Evolutionary conservation across 2,888 invertebrate genomes (phyloP).

Genomic region (Metellina segmentata): DNA sequence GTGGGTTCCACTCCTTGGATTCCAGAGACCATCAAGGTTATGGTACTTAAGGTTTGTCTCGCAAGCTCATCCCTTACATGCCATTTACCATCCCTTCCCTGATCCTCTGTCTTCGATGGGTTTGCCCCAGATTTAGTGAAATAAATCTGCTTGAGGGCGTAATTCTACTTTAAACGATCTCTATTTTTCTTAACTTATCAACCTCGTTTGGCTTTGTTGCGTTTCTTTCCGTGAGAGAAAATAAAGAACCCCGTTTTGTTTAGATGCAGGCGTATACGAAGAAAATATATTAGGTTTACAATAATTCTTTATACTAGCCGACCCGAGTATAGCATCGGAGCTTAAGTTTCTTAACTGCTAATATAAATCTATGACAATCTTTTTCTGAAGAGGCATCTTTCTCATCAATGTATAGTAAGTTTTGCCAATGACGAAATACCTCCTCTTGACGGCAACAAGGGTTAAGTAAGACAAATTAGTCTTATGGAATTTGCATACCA

Average conservation of each 20-base stretch:
- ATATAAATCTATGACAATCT: no score
- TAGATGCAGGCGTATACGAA: not conserved
- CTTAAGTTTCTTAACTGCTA: no score
- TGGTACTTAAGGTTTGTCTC: not conserved
- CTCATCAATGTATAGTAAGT: no score
- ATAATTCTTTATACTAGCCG: not conserved
- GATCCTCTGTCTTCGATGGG: not conserved
- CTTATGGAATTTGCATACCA: no score
- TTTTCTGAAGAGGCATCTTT: no score
- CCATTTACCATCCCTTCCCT: not conserved
- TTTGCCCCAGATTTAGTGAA: not conserved
- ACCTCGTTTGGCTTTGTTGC: not conserved
- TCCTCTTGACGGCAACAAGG: no score
- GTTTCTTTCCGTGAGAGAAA: not conserved
- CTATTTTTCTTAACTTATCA: not conserved
- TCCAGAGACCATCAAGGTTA: not conserved
- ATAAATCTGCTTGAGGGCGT: not conserved
- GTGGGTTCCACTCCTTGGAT: not conserved
- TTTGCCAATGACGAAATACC: no score
- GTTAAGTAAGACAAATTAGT: no score
- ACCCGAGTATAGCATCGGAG: no score
- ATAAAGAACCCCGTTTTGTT: not conserved
- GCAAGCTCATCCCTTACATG: not conserved
- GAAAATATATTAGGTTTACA: not conserved
- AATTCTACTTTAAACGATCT: not conserved